These are phyloP conservation scores for Litocranius walleri DNA, from an alignment of 2,113 vertebrate species.

Conservation along the genomic window DNA sequence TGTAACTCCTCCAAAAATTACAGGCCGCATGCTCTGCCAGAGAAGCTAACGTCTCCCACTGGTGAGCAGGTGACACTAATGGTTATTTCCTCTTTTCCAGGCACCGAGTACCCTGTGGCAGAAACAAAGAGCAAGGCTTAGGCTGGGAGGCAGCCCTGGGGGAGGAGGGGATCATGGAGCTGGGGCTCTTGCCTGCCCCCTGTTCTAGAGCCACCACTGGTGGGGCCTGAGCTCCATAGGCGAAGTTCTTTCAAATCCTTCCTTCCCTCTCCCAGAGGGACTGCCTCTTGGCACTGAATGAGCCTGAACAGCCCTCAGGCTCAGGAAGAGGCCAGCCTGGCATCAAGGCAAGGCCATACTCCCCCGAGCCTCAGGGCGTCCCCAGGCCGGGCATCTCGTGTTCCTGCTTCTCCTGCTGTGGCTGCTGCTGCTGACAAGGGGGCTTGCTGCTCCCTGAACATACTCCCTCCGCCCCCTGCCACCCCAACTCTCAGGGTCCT, in stretches of 20 bases:
- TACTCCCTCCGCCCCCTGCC: not conserved
- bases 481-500: not conserved
- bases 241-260: not conserved
- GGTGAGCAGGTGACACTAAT: constrained; percentile 31
- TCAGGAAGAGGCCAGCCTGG: not conserved
- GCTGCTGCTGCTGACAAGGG: not conserved
- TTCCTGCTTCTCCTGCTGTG: not conserved
- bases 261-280: not conserved
- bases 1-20: constrained; percentile 62
- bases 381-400: not conserved
- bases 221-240: not conserved
- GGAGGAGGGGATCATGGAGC: not conserved
- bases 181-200: not conserved
- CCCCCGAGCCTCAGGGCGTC: not conserved
- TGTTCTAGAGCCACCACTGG: accelerated
- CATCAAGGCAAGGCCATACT: not conserved
- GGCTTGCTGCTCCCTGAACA: not conserved
- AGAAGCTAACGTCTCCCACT: constrained; percentile 8
- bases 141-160: not conserved
- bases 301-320: not conserved
- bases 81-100: constrained; percentile 30
- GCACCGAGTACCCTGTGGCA: not conserved
- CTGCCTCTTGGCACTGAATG: not conserved
- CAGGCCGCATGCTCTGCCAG: not conserved
- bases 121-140: accelerated